These are phyloP conservation scores for Philypnodon macrostomus DNA, from an alignment of 2,797 vertebrate species.

Conservation along the genomic window DNA sequence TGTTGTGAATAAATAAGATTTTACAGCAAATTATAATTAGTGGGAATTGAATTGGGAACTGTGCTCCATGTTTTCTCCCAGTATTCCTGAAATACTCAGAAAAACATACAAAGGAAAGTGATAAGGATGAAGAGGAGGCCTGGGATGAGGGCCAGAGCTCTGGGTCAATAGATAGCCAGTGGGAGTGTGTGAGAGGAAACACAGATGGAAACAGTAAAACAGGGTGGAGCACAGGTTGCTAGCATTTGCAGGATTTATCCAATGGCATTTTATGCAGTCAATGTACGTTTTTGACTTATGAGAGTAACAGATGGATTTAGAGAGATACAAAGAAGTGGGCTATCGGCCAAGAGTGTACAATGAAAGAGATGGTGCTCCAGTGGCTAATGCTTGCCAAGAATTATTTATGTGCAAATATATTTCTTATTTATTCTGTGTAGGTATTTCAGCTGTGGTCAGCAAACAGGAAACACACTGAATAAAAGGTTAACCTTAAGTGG, in stretches of 20 bases:
- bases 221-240: conserved; percentile 33
- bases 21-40: conserved; percentile 29
- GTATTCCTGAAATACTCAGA: conserved; percentile 39
- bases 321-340: conserved; percentile 42
- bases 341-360: conserved; percentile 43
- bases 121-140: conserved; percentile 14
- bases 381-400: conserved; percentile 23
- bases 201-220: conserved; percentile 39
- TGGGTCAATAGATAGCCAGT: conserved; percentile 34
- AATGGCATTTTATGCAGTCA: conserved; percentile 42
- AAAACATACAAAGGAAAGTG: conserved; percentile 14
- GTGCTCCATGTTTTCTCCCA: conserved; percentile 34
- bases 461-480: conserved; percentile 21
- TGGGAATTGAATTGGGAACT: conserved; percentile 39
- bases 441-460: conserved; percentile 23
- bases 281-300: conserved; percentile 55
- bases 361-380: conserved; percentile 30
- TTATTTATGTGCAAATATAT: conserved; percentile 27
- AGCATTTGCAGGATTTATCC: conserved; percentile 58
- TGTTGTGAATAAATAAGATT: conserved; percentile 31
- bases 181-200: conserved; percentile 39
- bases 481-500: conserved; percentile 11
- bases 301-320: conserved; percentile 40
- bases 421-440: conserved; percentile 36
- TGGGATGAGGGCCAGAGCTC: background rate